Evolutionary conservation across 64 coral and sea anemone genomes (phyloP).

Genomic region (Catalaphyllia jardinei): DNA sequence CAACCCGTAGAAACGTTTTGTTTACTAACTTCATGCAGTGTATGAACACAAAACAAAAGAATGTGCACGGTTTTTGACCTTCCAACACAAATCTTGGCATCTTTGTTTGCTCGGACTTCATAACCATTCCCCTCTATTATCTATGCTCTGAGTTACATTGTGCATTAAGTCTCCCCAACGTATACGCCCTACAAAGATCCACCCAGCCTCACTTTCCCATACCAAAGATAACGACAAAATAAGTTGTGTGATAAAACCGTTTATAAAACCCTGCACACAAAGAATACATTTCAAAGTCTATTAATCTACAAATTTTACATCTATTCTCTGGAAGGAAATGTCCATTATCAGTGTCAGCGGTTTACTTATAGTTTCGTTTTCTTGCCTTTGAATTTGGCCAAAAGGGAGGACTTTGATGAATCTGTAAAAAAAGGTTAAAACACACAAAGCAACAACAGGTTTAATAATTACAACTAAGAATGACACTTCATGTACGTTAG

Average conservation of each 20-base stretch:
- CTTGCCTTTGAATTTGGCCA: slow-evolving; percentile 20
- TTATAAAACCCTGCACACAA: neutral
- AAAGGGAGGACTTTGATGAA: neutral
- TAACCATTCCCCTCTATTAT: too few relatives aligned
- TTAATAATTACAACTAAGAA: neutral
- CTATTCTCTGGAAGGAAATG: neutral
- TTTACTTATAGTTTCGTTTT: neutral
- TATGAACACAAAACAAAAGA: too few relatives aligned
- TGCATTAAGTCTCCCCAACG: too few relatives aligned
- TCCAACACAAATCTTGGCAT: too few relatives aligned
- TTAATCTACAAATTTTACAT: neutral
- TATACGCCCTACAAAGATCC: too few relatives aligned
- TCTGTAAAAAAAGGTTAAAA: slow-evolving; percentile 10
- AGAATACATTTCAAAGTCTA: neutral
- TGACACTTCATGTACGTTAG: neutral
- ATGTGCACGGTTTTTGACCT: too few relatives aligned
- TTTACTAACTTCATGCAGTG: too few relatives aligned
- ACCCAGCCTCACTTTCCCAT: too few relatives aligned
- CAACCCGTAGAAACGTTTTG: too few relatives aligned
- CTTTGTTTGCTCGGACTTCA: too few relatives aligned
- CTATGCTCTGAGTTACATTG: too few relatives aligned
- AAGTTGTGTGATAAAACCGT: neutral
- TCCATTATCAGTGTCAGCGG: neutral
- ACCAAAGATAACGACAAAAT: neutral
- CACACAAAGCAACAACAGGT: neutral